Evolutionary conservation across 2,113 vertebrate genomes (phyloP).

Genomic region (Irena cyanogastra): DNA sequence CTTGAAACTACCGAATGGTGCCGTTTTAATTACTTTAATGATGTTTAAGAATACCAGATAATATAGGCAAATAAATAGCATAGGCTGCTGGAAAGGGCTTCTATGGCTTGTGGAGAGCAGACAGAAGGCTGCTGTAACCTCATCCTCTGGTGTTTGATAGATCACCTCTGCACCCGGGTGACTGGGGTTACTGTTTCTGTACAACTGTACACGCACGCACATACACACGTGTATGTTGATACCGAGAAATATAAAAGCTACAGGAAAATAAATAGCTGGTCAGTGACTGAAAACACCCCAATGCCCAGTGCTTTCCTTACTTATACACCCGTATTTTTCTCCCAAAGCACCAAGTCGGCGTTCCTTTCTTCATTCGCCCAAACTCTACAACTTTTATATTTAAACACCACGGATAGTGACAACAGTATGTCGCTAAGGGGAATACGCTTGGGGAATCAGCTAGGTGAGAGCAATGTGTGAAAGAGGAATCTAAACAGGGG

Average conservation of each 20-base stretch:
- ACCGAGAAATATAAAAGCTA: background rate
- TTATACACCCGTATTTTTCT: background rate
- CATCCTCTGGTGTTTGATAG: background rate
- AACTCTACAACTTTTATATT: background rate
- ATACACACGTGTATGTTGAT: no score
- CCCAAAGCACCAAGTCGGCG: background rate
- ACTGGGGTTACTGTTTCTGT: background rate
- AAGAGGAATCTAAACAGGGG: background rate
- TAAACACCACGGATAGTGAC: background rate
- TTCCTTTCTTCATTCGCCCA: background rate
- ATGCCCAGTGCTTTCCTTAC: background rate
- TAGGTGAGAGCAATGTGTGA: background rate
- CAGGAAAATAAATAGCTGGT: background rate
- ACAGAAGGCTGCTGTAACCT: background rate
- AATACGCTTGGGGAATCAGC: background rate
- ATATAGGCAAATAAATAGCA: conserved; percentile 22
- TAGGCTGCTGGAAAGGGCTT: background rate
- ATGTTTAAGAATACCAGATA: conserved; percentile 44
- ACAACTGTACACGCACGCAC: background rate
- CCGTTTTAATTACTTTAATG: conserved; percentile 48
- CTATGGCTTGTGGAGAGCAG: background rate
- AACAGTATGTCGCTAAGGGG: background rate
- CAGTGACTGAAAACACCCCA: background rate
- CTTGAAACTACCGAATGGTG: conserved; percentile 41
- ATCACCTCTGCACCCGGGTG: background rate